Evolutionary conservation across 2,888 invertebrate genomes (phyloP).

Genomic region (Mythimna loreyi): DNA sequence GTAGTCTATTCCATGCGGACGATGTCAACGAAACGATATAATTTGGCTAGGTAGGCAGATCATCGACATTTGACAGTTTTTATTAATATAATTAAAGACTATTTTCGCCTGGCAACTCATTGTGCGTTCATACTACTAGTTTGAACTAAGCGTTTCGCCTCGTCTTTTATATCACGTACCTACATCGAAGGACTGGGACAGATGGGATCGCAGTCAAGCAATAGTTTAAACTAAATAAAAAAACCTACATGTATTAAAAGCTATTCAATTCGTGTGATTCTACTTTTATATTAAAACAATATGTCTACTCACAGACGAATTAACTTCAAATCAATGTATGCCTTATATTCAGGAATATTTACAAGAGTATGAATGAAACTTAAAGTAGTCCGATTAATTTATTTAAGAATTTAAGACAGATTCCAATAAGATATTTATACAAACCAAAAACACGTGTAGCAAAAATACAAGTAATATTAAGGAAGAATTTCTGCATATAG

Average conservation of each 20-base stretch:
- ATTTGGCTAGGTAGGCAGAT: too few relatives aligned
- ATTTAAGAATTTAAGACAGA: neutral
- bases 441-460: slow-evolving; percentile 11
- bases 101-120: neutral
- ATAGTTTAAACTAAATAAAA: too few relatives aligned
- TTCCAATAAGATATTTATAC: slow-evolving; percentile 1
- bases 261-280: neutral
- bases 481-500: too few relatives aligned
- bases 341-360: neutral
- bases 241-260: too few relatives aligned
- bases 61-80: neutral
- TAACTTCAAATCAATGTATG: neutral
- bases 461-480: slow-evolving; percentile 11
- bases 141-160: too few relatives aligned
- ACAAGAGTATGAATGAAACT: neutral
- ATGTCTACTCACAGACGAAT: neutral
- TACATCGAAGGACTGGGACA: too few relatives aligned
- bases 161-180: too few relatives aligned
- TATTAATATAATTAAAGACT: neutral
- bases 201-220: too few relatives aligned
- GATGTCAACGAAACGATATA: too few relatives aligned
- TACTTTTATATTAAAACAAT: too few relatives aligned
- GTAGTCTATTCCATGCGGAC: too few relatives aligned
- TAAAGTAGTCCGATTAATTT: neutral
- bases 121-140: too few relatives aligned